Evolutionary conservation across 2,797 vertebrate genomes (phyloP), one percentile per base, ranked within the genome.

Genomic region (Apogon hyalosoma): DNA sequence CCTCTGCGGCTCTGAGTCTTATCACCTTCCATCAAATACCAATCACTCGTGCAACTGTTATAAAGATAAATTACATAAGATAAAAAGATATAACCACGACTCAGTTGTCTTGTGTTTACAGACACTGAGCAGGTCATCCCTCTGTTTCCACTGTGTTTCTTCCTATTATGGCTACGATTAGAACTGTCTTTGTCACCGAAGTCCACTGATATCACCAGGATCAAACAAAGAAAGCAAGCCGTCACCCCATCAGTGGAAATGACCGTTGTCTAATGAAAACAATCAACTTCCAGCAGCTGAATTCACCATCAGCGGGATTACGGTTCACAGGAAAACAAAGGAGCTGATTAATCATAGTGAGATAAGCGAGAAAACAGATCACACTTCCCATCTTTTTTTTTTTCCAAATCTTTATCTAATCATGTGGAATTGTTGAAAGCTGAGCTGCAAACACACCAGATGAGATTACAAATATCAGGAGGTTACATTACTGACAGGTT

Each of bases 291-390:
- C 11, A 46, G 11, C 36, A 33, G 38, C 0, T 77, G 63, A 61
- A 28, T 54, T 45, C 4, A 31, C 19, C 28, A 63, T 73, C 65
- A 28, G 24, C 7, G 15, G 45, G 67, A 75, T 80, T 59, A 65
- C 47, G 57, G 43, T 47, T 57, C 40, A 63, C 39, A 48, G 48
- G 49, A 24, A 78, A 74, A 82, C 74, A 87, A 73, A 73, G 60
- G 13, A 46, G 33, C 48, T 71, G 79, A 83, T 85, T 73, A 82
- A 80, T 68, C 41, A 45, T 46, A 18, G 33, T 67, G 46, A 73
- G 77, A 85, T 72, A 74, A 68, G 59, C 54, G 2, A 64, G 50
- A 50, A 63, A 66, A 69, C 24, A 64, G 65, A 62, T 77, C 63
- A 53, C 54, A 65, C 64, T 79, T 68, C 77, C 51, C 45, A 53